phyloP scores from a whole-genome alignment of 2,797 vertebrate species.

The Calcarius lapponicus region DNA sequence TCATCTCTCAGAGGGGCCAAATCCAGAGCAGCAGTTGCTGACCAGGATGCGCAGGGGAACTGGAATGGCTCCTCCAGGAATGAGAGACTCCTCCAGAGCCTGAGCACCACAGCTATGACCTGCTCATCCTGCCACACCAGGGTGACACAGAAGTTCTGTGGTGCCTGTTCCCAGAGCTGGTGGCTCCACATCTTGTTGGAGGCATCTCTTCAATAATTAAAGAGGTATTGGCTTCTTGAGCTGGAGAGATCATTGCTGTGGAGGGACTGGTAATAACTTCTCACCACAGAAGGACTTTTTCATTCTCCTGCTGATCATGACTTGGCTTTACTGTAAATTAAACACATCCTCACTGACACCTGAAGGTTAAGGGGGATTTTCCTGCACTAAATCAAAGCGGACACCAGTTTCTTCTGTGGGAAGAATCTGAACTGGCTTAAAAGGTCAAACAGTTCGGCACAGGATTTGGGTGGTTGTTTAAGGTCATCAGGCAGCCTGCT shows the following conservation, averaged over 20 bases:
- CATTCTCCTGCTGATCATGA: conserved; percentile 43
- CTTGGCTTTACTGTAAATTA: conserved; percentile 64
- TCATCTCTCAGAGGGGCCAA: rapidly evolving
- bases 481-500: conserved; percentile 37
- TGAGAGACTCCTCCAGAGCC: neutral
- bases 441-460: conserved; percentile 46
- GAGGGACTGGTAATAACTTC: conserved; percentile 33
- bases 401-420: conserved; percentile 25
- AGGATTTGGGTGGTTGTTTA: conserved; percentile 47
- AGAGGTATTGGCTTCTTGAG: conserved; percentile 32
- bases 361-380: conserved; percentile 66
- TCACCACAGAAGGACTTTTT: conserved; percentile 25
- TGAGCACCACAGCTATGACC: neutral
- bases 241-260: neutral
- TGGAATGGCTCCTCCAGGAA: neutral
- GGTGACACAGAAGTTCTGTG: neutral
- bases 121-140: rapidly evolving
- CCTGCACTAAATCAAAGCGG: conserved; percentile 66
- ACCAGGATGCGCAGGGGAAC: neutral
- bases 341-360: conserved; percentile 53
- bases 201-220: conserved; percentile 51
- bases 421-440: conserved; percentile 63
- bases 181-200: neutral
- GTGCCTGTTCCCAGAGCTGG: rapidly evolving
- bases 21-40: neutral